Percentiles rank a stretch among this genome's conserved stretches.
Evolutionary conservation across 2,113 vertebrate species (phyloP).

Genomic region (Neolamprologus kungweensis): DNA sequence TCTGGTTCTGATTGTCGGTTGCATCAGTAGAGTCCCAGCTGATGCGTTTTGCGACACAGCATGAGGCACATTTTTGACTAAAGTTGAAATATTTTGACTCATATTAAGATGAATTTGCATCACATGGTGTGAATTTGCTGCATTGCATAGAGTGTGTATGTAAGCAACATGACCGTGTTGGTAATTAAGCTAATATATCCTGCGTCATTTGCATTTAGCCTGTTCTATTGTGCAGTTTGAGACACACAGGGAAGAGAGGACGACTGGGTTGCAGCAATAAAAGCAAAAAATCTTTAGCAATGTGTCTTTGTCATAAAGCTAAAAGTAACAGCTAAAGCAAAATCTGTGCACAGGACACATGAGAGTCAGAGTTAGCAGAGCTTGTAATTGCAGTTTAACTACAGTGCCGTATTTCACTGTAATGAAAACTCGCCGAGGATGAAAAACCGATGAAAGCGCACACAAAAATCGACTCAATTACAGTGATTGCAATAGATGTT

Average conservation of each 20-base stretch:
- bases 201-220: fast-evolving
- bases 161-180: neutral
- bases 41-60: neutral
- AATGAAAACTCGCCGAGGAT: neutral
- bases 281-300: neutral
- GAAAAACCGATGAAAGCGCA: neutral
- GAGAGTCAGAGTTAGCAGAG: neutral
- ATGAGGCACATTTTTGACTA: neutral
- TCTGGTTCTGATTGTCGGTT: fast-evolving
- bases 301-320: neutral
- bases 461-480: neutral
- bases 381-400: neutral
- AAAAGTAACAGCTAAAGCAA: neutral
- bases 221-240: neutral
- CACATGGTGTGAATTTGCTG: neutral
- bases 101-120: neutral
- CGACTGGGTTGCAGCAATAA: neutral
- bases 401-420: neutral
- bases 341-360: neutral
- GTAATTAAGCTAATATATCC: neutral
- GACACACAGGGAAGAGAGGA: neutral
- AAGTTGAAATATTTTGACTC: neutral
- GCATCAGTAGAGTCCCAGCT: neutral
- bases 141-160: neutral
- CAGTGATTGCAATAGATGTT: neutral